Evolutionary conservation across 2,113 vertebrate genomes (phyloP).

Genomic region (Symphodus melops): DNA sequence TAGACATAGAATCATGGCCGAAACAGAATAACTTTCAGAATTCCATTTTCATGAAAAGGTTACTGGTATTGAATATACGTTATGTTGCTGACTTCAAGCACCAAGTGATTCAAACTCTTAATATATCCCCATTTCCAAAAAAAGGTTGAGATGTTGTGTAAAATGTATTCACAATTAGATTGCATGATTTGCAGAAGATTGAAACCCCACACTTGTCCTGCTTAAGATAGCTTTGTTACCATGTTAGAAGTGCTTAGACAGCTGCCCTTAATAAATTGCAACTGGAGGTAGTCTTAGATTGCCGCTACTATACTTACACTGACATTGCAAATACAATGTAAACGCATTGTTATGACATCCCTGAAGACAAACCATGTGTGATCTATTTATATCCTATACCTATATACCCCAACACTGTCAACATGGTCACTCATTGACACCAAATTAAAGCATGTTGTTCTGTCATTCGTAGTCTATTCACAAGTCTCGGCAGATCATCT

Average conservation of each 20-base stretch:
- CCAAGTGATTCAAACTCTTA: too few species aligned
- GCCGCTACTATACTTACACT: background rate
- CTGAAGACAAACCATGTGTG: background rate
- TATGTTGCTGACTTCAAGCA: background rate
- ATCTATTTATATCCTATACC: constrained; percentile 4
- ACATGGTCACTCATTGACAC: constrained; percentile 19
- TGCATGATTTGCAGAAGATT: too few species aligned
- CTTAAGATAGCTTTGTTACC: too few species aligned
- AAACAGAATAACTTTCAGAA: background rate
- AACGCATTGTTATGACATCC: too few species aligned
- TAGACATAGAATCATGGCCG: constrained; percentile 8
- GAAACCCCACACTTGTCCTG: too few species aligned
- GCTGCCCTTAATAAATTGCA: too few species aligned
- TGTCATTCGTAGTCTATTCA: constrained; percentile 18
- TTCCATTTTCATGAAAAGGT: background rate
- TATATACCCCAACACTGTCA: background rate
- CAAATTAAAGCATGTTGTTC: constrained; percentile 28
- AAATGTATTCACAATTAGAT: too few species aligned
- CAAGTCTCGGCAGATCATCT: constrained; percentile 39
- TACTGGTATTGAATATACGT: background rate
- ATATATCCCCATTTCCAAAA: too few species aligned
- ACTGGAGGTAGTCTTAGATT: background rate
- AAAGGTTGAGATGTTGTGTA: too few species aligned
- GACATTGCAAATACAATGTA: too few species aligned
- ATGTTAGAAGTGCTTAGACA: too few species aligned